Evolutionary conservation across 2,797 vertebrate species (phyloP).

Genomic region (Acrocephalus scirpaceus): DNA sequence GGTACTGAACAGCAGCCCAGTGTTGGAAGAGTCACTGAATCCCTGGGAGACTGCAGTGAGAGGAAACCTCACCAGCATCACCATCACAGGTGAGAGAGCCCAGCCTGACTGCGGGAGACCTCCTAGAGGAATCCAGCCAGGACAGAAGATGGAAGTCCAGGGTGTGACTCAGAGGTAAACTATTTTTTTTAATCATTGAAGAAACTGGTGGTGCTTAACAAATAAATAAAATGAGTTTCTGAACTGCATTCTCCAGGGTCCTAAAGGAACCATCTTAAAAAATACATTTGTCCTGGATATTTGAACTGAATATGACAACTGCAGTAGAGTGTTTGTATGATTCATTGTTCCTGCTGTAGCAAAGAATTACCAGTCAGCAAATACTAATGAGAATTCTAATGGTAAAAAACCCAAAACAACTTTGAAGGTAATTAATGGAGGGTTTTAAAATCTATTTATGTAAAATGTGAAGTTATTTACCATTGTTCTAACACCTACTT

Average conservation of each 20-base stretch:
- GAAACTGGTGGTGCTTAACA: not conserved
- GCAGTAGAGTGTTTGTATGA: not conserved
- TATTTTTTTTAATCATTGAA: not conserved
- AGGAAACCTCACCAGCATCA: constrained; percentile 42
- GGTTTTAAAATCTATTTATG: not conserved
- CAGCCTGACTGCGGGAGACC: constrained; percentile 13
- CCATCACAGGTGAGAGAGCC: not conserved
- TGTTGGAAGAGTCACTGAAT: constrained; percentile 60
- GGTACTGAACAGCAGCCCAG: constrained; percentile 68
- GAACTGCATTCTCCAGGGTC: not conserved
- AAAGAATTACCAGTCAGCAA: not conserved
- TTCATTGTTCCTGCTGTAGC: not conserved
- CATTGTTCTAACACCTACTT: not conserved
- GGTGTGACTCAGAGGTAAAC: constrained; percentile 68
- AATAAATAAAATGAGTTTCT: not conserved
- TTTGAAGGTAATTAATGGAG: not conserved
- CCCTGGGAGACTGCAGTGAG: constrained; percentile 25
- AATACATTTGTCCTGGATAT: not conserved
- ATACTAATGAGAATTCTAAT: not conserved
- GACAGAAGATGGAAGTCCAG: constrained; percentile 77
- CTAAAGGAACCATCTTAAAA: not conserved
- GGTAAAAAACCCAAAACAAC: not conserved
- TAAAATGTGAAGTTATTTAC: not conserved
- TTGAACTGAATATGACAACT: not conserved
- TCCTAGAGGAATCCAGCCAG: constrained; percentile 42